Percentiles rank a stretch among this genome's conserved stretches.
Conservation (phyloP, 1,140 invertebrate genomes). For the Condylostylus longicornis region DNA sequence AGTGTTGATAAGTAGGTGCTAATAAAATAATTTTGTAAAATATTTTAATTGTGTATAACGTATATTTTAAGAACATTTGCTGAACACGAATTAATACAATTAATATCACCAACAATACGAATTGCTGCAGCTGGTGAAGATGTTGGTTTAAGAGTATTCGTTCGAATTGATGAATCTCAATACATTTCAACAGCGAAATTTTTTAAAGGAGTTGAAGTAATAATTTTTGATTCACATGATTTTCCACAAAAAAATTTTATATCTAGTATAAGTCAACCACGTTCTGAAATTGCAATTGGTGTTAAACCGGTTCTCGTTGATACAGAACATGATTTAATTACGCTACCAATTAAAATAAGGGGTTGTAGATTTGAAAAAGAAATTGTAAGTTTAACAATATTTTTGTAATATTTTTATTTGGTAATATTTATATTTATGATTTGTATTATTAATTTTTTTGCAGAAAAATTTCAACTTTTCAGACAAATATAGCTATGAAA, state of each 20-base stretch:
- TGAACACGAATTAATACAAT: too few relatives aligned
- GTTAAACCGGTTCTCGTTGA: conserved; percentile 12
- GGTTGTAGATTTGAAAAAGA: conserved; percentile 21
- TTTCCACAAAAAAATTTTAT: conserved; percentile 22
- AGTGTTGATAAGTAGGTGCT: too few relatives aligned
- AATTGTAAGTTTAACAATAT: too few relatives aligned
- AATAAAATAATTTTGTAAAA: too few relatives aligned
- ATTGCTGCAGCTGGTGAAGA: conserved; percentile 22
- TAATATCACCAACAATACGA: too few relatives aligned
- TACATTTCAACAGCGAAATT: conserved; percentile 18
- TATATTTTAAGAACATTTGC: too few relatives aligned
- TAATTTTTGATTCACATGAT: conserved; percentile 21
- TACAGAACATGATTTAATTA: conserved; percentile 9
- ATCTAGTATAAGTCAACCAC: conserved; percentile 10
- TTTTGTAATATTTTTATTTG: too few relatives aligned
- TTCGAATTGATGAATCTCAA: conserved; percentile 16
- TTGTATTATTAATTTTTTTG: too few relatives aligned
- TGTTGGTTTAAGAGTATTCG: conserved; percentile 15
- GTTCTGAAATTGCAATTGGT: conserved; percentile 11
- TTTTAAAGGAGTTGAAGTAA: conserved; percentile 18
- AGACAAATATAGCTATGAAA: conserved; percentile 21
- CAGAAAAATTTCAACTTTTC: too few relatives aligned
- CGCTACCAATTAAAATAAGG: conserved; percentile 10
- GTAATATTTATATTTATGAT: too few relatives aligned
- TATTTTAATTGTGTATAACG: not conserved